These are phyloP conservation scores for Petrolisthes cinctipes DNA, from an alignment of 2,888 invertebrate genomes.

Conservation along the genomic window DNA sequence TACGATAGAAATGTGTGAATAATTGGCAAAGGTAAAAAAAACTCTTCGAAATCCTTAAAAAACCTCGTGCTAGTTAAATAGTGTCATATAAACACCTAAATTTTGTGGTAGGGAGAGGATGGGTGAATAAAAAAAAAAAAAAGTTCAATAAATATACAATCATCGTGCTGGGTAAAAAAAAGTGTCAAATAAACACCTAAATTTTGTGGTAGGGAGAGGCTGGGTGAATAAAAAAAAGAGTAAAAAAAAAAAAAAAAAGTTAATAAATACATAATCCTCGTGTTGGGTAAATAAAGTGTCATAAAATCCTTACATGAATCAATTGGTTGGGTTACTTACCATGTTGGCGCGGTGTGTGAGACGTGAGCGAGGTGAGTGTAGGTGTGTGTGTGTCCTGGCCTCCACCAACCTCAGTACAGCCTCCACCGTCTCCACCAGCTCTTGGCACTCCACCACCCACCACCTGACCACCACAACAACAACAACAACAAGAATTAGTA, in stretches of 20 bases:
- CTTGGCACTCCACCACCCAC: constrained; percentile 23
- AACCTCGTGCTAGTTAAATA: no score
- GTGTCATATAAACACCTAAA: no score
- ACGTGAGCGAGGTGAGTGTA: neutral
- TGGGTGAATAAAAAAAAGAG: neutral
- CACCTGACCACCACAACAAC: neutral
- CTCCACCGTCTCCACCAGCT: constrained; percentile 28
- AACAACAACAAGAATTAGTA: no score
- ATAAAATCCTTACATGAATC: neutral
- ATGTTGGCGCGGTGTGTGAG: constrained; percentile 29
- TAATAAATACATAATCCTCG: neutral
- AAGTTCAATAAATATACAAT: neutral
- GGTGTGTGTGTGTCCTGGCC: neutral
- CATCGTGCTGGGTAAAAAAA: no score
- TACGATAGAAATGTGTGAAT: no score
- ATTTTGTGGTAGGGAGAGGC: neutral
- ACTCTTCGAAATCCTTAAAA: no score
- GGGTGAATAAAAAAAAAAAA: neutral
- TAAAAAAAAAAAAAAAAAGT: neutral
- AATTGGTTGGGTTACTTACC: constrained; percentile 20
- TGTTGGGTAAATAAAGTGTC: neutral
- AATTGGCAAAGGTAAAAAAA: no score
- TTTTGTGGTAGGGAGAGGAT: neutral
- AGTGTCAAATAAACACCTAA: no score
- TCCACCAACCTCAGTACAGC: neutral